Base-by-base conservation (phyloP, 1,140 invertebrate genomes). In the Drosophila virilis region DNA sequence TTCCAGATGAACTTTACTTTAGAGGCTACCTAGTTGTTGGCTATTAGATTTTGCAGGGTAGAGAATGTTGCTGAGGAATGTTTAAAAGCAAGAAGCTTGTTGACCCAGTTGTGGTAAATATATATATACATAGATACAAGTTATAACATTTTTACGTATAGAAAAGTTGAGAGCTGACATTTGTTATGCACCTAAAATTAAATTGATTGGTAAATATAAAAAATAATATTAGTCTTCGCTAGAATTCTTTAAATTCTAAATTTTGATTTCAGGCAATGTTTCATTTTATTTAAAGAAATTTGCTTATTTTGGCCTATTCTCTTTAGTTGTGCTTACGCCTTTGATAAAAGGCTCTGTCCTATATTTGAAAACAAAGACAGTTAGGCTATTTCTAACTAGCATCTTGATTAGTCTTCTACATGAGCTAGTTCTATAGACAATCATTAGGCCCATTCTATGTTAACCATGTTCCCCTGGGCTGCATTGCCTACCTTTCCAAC, bases 1-100 rank as follows among this genome's bases (percentile, higher is more conserved):
- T 37, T 22, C 52, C 13, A 40, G 52, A n/a, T 37, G 35, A 17
- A 40, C 17, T 40, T 35, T 33, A n/a, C 54, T 42, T 8, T 55
- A 10, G 17, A 22, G 6, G 5, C 37, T n/a, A 6, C 22, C 37
- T 40, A 6, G 35, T 10, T 22, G 37, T 7, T 55, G 46, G 22
- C 22, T 28, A 28, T 28, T 28, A 4, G 22, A 28, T 5, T 28
- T 28, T 28, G 22, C 12, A n/a, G 40, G 40, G 12, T 42, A 13
- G 40, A 42, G 40, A 42, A 42, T 42, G 38, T n/a, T n/a, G 10
- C 38, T 40, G n/a, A 1, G 40, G n/a, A 13, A 42, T 42, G n/a
- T 42, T 42, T 13, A n/a, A 33, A 33, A 32, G 8, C 33, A 6
- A 33, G 6, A 33, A 13, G 28, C 32, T 17, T 17, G 43, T 9